Conservation (phyloP, 2,113 vertebrate species). For the Rhinichthys klamathensis region DNA sequence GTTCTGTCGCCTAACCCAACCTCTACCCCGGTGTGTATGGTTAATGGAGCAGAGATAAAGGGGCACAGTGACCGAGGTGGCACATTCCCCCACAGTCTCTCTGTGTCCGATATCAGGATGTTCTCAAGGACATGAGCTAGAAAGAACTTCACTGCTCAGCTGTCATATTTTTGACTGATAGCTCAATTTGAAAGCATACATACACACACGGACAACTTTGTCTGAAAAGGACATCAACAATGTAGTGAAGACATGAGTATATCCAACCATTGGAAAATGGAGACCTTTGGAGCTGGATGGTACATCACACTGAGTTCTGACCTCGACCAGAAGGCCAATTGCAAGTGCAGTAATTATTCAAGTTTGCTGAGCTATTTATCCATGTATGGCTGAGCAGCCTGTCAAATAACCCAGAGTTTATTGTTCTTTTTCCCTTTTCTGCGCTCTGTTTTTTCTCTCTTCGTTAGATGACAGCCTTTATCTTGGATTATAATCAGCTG, state of each 20-base stretch:
- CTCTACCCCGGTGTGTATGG: no score
- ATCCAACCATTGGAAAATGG: neutral
- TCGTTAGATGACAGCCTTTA: neutral
- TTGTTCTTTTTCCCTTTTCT: neutral
- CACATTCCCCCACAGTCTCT: neutral
- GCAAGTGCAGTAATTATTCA: conserved; percentile 19
- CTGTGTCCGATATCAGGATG: neutral
- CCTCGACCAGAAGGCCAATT: neutral
- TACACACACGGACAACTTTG: neutral
- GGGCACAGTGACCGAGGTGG: no score
- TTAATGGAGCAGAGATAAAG: no score
- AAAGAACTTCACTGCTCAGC: neutral
- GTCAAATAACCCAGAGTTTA: neutral
- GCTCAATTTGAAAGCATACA: neutral
- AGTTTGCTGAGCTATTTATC: neutral
- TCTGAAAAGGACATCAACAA: neutral
- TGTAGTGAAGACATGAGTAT: neutral
- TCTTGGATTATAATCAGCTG: neutral
- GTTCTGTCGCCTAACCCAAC: no score
- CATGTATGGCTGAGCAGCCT: neutral
- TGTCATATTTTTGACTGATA: conserved; percentile 24
- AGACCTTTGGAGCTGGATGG: conserved; percentile 4
- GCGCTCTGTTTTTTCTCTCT: neutral
- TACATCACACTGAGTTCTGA: conserved; percentile 19
- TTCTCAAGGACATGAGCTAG: conserved; percentile 16